A percentile compares a stretch with the other conserved stretches of the same genome.
These are phyloP conservation scores for Agrotis clavis DNA, from an alignment of 2,888 invertebrate species.

Conservation along the genomic window DNA sequence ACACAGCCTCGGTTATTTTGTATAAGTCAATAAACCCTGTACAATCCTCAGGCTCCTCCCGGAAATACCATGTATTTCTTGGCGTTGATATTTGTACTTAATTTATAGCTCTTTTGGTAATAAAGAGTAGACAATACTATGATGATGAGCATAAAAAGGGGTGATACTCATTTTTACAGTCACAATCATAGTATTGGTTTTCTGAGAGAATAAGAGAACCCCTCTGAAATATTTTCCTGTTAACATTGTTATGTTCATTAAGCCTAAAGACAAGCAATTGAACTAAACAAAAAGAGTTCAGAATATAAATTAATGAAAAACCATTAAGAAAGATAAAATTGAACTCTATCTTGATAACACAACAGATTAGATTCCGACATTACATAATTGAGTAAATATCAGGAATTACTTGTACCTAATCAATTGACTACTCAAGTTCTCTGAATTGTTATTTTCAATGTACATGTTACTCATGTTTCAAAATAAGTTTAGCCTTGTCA, in stretches of 20 bases:
- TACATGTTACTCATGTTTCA: conserved; percentile 52
- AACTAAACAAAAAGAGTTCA: neutral
- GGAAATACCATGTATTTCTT: neutral
- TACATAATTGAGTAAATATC: conserved; percentile 9
- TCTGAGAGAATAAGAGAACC: neutral
- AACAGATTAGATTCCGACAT: conserved; percentile 9
- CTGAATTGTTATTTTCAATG: conserved; percentile 43
- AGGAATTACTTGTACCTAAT: conserved; percentile 22
- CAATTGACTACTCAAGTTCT: conserved; percentile 29
- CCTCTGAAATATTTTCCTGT: neutral
- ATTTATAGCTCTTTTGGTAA: no score
- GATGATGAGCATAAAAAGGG: no score
- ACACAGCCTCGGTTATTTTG: neutral
- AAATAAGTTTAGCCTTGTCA: conserved; percentile 56
- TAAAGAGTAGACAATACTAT: no score
- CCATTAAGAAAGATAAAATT: conserved; percentile 1
- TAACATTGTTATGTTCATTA: neutral
- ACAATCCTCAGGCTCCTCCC: neutral
- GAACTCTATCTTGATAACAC: conserved; percentile 2
- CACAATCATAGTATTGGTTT: neutral
- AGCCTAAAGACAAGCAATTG: neutral
- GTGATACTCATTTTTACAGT: neutral
- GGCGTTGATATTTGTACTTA: neutral
- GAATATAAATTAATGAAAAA: neutral
- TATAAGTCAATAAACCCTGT: neutral